These are phyloP conservation scores for Eretmochelys imbricata DNA, from an alignment of 2,113 vertebrate genomes.

Conservation along the genomic window DNA sequence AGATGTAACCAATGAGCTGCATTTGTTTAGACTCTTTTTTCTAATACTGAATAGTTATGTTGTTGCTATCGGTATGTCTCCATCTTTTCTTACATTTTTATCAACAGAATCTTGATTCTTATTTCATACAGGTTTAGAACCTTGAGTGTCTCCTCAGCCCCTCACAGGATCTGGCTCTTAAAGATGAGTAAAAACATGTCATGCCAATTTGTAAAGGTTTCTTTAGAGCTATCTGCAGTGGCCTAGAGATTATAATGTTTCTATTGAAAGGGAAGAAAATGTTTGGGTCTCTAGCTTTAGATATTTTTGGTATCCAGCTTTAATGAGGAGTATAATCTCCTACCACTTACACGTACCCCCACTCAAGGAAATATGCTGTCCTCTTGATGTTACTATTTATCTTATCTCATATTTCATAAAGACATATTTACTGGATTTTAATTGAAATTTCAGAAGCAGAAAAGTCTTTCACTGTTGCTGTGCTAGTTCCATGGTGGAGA, in stretches of 20 bases:
- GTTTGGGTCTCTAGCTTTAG: background rate
- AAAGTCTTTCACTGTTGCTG: background rate
- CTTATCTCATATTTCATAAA: background rate
- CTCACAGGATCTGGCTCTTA: background rate
- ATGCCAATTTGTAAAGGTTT: background rate
- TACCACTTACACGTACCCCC: background rate
- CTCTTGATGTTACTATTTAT: background rate
- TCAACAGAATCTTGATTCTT: background rate
- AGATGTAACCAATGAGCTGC: background rate
- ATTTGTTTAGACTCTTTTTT: background rate
- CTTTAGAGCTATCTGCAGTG: background rate
- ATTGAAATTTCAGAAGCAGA: slow-evolving; percentile 18
- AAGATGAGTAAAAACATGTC: background rate
- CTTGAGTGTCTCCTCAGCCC: background rate
- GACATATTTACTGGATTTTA: background rate
- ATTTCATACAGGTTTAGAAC: background rate
- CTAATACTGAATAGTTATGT: background rate
- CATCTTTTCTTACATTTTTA: background rate
- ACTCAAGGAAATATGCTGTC: background rate
- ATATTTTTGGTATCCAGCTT: background rate
- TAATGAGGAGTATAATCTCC: background rate
- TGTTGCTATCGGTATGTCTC: background rate
- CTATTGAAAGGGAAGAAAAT: background rate
- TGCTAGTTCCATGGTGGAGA: slow-evolving; percentile 3
- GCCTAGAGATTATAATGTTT: background rate